These are phyloP conservation scores for Nilaparvata lugens DNA, from an alignment of 1,140 invertebrate genomes.

Conservation along the genomic window DNA sequence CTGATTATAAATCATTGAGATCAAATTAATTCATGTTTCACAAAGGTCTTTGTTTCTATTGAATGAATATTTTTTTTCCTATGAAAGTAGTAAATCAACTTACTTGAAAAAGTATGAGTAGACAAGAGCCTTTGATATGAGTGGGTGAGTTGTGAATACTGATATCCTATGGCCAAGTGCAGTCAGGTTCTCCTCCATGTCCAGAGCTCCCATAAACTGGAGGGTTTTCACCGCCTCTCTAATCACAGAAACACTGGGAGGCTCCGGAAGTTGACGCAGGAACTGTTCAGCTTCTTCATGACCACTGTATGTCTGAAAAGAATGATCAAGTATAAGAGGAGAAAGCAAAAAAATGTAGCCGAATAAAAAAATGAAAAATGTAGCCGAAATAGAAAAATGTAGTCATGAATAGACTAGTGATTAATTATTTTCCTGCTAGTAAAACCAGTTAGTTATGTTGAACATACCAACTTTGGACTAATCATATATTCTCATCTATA, in stretches of 20 bases:
- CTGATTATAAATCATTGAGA: no score
- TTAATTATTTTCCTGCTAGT: no score
- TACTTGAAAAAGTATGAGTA: conserved; percentile 42
- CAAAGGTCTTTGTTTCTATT: no score
- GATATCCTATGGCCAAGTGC: conserved; percentile 43
- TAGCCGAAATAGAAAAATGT: no score
- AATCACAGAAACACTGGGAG: conserved; percentile 40
- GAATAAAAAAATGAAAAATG: no score
- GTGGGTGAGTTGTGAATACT: conserved; percentile 42
- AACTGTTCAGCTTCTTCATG: conserved; percentile 42
- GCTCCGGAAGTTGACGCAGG: conserved; percentile 43
- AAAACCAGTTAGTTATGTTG: neutral
- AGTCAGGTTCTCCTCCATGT: conserved; percentile 45
- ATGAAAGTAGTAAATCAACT: conserved; percentile 18
- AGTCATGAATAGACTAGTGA: no score
- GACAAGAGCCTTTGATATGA: conserved; percentile 44
- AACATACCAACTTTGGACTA: no score
- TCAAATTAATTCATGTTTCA: no score
- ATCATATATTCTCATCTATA: no score
- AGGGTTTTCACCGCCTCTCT: conserved; percentile 42
- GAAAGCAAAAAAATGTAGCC: no score
- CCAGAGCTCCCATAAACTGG: conserved; percentile 42
- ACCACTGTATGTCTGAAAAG: conserved; percentile 29
- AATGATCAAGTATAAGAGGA: no score
- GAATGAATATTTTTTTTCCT: no score